These are phyloP conservation scores for Aldrovandia affinis DNA, from an alignment of 2,797 vertebrate species.

Conservation along the genomic window DNA sequence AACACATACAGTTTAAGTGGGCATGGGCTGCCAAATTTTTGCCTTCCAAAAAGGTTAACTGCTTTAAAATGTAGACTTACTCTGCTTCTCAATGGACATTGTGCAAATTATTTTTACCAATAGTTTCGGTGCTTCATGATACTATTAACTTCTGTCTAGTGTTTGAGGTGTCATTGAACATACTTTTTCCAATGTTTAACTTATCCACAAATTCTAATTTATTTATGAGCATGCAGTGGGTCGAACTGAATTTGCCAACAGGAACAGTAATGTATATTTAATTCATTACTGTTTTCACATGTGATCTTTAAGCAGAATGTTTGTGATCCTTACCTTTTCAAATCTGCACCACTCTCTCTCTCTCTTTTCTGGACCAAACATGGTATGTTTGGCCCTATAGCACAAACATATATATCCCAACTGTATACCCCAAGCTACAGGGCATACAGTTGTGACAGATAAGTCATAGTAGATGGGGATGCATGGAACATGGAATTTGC, in stretches of 20 bases:
- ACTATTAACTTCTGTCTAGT: not conserved
- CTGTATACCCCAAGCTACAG: too few relatives aligned
- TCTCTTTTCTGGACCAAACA: too few relatives aligned
- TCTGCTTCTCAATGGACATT: not conserved
- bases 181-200: not conserved
- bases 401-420: too few relatives aligned
- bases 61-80: not conserved
- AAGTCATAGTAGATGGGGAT: too few relatives aligned
- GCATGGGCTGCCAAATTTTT: conserved; percentile 17
- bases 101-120: not conserved
- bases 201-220: not conserved
- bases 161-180: conserved; percentile 8
- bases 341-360: too few relatives aligned
- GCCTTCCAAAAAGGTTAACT: not conserved
- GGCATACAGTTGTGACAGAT: too few relatives aligned
- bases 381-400: too few relatives aligned
- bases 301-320: not conserved
- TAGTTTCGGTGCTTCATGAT: not conserved
- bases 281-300: not conserved
- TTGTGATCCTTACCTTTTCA: too few relatives aligned
- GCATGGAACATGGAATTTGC: too few relatives aligned
- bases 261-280: not conserved
- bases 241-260: not conserved
- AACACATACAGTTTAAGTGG: conserved; percentile 20
- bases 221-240: too few relatives aligned